These are phyloP conservation scores for Ginglymostoma cirratum DNA, from an alignment of 2,113 vertebrate genomes.

Conservation along the genomic window DNA sequence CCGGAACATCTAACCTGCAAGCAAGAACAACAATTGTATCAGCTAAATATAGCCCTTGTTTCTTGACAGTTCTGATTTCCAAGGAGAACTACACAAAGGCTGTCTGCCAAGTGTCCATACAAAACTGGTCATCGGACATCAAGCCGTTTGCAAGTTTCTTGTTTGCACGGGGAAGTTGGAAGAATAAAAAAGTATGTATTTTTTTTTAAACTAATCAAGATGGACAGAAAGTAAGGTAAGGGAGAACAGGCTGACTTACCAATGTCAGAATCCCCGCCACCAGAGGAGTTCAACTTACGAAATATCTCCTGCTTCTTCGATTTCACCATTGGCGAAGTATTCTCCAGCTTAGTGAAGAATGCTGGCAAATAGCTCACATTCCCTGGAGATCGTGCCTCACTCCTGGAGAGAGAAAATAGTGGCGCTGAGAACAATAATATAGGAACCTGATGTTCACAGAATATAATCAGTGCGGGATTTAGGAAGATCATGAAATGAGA, in stretches of 20 bases:
- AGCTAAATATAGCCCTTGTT: neutral
- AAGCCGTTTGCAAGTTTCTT: neutral
- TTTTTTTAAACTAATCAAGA: neutral
- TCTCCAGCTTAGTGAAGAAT: slow-evolving; percentile 97
- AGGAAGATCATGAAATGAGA: neutral
- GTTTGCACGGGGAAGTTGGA: neutral
- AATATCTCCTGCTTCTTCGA: slow-evolving; percentile 99
- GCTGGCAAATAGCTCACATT: slow-evolving; percentile 85
- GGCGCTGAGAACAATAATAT: neutral
- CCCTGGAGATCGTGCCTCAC: slow-evolving; percentile 86
- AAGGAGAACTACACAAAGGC: neutral
- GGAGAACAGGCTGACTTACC: slow-evolving; percentile 69
- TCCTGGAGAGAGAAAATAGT: slow-evolving; percentile 55
- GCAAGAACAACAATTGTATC: neutral
- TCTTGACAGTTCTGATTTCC: neutral
- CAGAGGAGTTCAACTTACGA: slow-evolving; percentile 95
- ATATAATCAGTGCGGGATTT: neutral
- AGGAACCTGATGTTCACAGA: neutral
- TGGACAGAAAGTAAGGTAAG: neutral
- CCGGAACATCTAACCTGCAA: neutral
- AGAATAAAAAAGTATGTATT: neutral
- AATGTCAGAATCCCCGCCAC: slow-evolving; percentile 90
- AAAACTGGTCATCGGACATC: neutral
- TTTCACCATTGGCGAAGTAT: slow-evolving; percentile 91
- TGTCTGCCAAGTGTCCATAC: neutral